Evolutionary conservation across 2,113 vertebrate genomes (phyloP).

Genomic region (Uria lomvia): DNA sequence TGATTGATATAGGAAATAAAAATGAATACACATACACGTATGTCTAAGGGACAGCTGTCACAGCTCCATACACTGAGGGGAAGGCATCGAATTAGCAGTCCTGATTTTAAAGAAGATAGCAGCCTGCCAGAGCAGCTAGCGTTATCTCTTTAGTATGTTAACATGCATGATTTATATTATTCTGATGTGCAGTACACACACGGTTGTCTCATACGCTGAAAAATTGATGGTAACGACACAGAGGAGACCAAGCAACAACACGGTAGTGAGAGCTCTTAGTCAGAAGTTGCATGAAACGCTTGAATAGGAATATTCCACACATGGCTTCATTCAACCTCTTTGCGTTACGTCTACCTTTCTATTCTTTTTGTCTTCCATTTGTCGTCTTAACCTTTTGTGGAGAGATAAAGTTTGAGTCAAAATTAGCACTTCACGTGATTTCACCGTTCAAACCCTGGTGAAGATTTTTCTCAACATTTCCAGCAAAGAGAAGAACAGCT

Average conservation of each 20-base stretch:
- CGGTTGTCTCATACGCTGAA: conserved; percentile 26
- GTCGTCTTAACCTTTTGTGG: not conserved
- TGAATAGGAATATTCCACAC: not conserved
- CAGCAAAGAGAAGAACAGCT: not conserved
- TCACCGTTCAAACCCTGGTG: not conserved
- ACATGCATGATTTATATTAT: conserved; percentile 54
- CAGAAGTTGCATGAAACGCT: not conserved
- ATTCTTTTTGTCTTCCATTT: not conserved
- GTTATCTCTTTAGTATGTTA: not conserved
- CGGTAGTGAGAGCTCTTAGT: not conserved
- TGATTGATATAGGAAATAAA: not conserved
- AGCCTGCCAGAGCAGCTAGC: not conserved
- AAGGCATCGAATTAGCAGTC: not conserved
- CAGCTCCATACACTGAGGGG: not conserved
- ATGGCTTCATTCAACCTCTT: not conserved
- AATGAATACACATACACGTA: fast-evolving
- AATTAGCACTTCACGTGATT: not conserved
- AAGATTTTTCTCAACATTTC: not conserved
- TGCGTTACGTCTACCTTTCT: not conserved
- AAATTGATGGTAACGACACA: conserved; percentile 37
- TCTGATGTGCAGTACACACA: not conserved
- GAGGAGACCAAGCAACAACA: not conserved
- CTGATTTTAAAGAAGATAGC: not conserved
- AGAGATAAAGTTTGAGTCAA: not conserved
- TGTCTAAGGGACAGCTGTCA: not conserved